Evolutionary conservation across 2,888 invertebrate species (phyloP), one percentile per base, ranked within the genome.

Genomic region (Plebejus argus): DNA sequence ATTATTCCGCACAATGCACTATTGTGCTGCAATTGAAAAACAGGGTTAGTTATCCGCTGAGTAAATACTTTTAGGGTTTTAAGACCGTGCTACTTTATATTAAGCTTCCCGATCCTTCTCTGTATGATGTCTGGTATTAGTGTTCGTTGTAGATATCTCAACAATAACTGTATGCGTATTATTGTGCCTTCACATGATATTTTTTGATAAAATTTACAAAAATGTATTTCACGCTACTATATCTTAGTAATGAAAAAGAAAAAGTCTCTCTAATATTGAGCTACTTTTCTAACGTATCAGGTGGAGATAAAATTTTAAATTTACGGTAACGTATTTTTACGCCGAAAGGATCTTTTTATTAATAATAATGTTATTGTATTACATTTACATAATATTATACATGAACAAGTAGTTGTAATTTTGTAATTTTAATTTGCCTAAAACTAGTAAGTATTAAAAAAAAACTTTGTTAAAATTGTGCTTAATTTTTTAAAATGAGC

Each of bases 101-200:
- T 66, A 53, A 53, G 18, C 53, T 53, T 18, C 18, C 18, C 15
- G 18, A 18, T 49, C 18, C 18, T 53, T 53, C 15, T 53, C 18
- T 18, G 18, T 53, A 18, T 53, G 18, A 18, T 53, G 18, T 53
- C 5, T 18, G 18, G 53, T 53, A 5, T 53, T 53, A 53, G 3
- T 18, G 5, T 45, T 45, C 4, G 53, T 18, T 53, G 15, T 53
- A 53, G 53, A 53, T 53, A 1, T 45, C 45, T 28, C 28, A 33
- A 15, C 12, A 28, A 61, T 6, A 20, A 20, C 28, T 66, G 15
- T 66, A 23, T 28, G 23, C 10, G 1, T 33, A 10, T 61, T 61
- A 8, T 61, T 66, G 66, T 66, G 66, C 66, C 66, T 66, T 66
- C 66, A 10, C 18, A 66, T 33, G 6, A 66, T 66, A 33, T 66